Base-by-base conservation (phyloP, 2,113 vertebrate genomes). In the Columba janthina region DNA sequence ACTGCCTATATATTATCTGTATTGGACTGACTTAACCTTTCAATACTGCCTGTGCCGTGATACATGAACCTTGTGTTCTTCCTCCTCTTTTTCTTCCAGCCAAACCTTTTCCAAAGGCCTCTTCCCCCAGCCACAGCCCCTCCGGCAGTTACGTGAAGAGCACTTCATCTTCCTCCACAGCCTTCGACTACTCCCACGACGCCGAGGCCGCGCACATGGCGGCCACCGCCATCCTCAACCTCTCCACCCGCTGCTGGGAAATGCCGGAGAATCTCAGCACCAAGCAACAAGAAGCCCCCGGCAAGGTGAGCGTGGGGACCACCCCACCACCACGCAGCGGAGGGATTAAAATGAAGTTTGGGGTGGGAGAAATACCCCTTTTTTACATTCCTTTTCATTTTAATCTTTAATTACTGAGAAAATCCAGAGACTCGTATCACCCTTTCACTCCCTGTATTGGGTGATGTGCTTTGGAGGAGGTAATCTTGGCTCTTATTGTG, bases 181-280 rank as follows among this genome's bases (percentile, higher is more conserved):
- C 98, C 95, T 99, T 99, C 10, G 99, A 99, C 97, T 99, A 99
- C 92, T 98, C 99, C 60, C 99, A 99, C 0, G 99, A 99, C 0
- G 99, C 99, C 0, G 99, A 99, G 98, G 99, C 99, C 2, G 99
- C 99, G 0, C 99, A 99, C 98, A 99, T 99, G 99, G 99, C 99
- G 0, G 99, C 99, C 95, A 99, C 99, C 0, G 99, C 99, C 97
- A 99, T 99, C 97, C 98, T 99, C 91, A 99, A 99, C 97, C 98
- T 99, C 95, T 99, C 99, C 82, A 99, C 99, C 0, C 98, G 99
- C 90, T 99, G 99, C 97, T 99, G 99, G 99, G 99, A 99, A 93
- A 99, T 98, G 97, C 99, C 99, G 0, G 99, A 99, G 96, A 99
- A 99, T 97, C 99, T 99, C 94, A 99, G 99, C 98, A 99, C 98